Conservation (phyloP, 2,113 vertebrate genomes). For the Paramisgurnus dabryanus region DNA sequence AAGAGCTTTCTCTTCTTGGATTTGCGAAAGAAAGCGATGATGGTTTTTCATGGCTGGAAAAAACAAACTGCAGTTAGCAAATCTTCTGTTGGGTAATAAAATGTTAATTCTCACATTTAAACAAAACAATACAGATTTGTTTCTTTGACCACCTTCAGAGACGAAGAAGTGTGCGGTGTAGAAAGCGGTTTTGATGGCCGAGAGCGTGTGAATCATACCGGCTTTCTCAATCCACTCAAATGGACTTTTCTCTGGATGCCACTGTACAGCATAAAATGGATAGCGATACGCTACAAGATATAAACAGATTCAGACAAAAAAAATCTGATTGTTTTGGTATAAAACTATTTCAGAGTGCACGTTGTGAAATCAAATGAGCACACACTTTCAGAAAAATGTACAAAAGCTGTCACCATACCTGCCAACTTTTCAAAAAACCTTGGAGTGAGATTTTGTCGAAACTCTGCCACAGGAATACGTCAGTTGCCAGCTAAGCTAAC, state of each 20-base stretch:
- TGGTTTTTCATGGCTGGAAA: conserved; percentile 84
- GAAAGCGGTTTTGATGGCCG: conserved; percentile 80
- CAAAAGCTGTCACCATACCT: no score
- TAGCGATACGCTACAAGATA: conserved; percentile 77
- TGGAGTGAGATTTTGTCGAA: no score
- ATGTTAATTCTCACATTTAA: no score
- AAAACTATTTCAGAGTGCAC: no score
- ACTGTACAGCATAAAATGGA: conserved; percentile 90
- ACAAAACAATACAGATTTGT: background rate
- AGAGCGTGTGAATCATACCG: conserved; percentile 79
- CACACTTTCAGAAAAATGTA: no score
- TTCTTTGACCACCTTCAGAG: conserved; percentile 81
- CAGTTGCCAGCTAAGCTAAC: no score
- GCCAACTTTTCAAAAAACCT: no score
- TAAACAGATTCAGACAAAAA: background rate
- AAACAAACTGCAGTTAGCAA: background rate
- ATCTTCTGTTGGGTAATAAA: no score
- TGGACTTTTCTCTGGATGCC: conserved; percentile 82
- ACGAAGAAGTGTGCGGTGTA: conserved; percentile 87
- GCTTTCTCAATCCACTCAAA: conserved; percentile 86
- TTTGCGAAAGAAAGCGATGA: conserved; percentile 76
- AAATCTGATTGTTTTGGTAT: background rate
- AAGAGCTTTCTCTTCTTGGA: conserved; percentile 77
- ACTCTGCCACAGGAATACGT: no score
- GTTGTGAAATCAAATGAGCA: no score